Conservation (phyloP, 2,113 vertebrate species). For the Pteronura brasiliensis region DNA sequence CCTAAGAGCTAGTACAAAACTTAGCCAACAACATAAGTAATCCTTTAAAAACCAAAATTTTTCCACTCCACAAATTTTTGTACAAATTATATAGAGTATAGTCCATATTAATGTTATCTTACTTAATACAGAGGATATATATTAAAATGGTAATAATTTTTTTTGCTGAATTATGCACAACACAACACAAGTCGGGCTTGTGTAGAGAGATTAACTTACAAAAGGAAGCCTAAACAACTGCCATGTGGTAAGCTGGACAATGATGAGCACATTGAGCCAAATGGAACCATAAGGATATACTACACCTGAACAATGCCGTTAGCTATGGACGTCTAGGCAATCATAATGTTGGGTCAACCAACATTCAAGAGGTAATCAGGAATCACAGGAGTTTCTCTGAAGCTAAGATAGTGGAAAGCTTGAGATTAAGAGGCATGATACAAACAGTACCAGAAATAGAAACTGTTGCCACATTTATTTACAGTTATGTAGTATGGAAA, state of each 20-base stretch:
- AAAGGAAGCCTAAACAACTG: not conserved
- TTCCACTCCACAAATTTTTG: not conserved
- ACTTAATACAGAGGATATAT: not conserved
- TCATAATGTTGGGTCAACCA: not conserved
- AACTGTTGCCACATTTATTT: not conserved
- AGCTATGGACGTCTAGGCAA: not conserved
- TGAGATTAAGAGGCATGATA: not conserved
- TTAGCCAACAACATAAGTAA: not conserved
- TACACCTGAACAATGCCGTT: not conserved
- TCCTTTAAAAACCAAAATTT: not conserved
- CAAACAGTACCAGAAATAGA: not conserved
- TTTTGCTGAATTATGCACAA: not conserved
- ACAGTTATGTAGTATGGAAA: not conserved
- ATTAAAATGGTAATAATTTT: not conserved
- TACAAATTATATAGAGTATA: not conserved
- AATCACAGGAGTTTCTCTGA: not conserved
- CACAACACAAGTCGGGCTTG: not conserved
- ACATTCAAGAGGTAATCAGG: not conserved
- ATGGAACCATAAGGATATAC: not conserved
- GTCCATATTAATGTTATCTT: not conserved
- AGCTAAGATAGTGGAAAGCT: not conserved
- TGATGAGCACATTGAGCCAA: not conserved
- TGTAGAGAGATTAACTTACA: not conserved
- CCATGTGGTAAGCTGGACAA: not conserved
- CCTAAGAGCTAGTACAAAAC: not conserved